Evolutionary conservation across 2,888 invertebrate species (phyloP), one percentile per base, ranked within the genome.

Genomic region (Noctua janthina): DNA sequence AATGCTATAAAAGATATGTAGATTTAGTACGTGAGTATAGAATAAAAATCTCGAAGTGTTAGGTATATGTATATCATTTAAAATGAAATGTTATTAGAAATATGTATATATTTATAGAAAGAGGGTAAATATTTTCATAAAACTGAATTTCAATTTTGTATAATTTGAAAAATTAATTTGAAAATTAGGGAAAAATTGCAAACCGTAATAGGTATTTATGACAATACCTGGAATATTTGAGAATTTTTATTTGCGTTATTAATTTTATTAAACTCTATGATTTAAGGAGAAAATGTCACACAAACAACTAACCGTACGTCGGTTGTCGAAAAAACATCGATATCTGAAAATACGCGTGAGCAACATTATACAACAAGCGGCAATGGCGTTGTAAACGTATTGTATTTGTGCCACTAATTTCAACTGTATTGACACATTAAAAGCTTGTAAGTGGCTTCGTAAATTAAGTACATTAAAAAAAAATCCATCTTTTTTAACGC

Each of bases 1-100:
- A 76, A 76, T 68, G 4, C 74, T 80, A 80, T 78, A 71, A 81
- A 85, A 85, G 81, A 88, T 90, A 89, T 87, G 82, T 83, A 70
- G 46, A 75, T 83, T 75, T 64, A 11, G 70, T 59, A 70, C 72
- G 29, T 59, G 4, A 49, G 11, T 74, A 71, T 66, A 85, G 51
- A 62, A 62, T 80, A 59, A 20, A 46, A 54, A 72, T 84, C 1
- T 80, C 23, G 59, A 71, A 67, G 29, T 79, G 46, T 71, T n/a
- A 35, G n/a, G 35, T 39, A 43, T 8, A 39, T 39, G 23, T 79
- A 51, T 46, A 46, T 59, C 20, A 39, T 1, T 51, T 43, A 46
- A 46, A 29, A 20, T 35, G 8, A 46, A 54, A 39, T 7, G 2
- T 49, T 68, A 75, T 35, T 15, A 59, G 0, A 56, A 54, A 20